Evolutionary conservation across 2,888 invertebrate genomes (phyloP), one percentile per base, ranked within the genome.

Genomic region (Platycheirus albimanus): DNA sequence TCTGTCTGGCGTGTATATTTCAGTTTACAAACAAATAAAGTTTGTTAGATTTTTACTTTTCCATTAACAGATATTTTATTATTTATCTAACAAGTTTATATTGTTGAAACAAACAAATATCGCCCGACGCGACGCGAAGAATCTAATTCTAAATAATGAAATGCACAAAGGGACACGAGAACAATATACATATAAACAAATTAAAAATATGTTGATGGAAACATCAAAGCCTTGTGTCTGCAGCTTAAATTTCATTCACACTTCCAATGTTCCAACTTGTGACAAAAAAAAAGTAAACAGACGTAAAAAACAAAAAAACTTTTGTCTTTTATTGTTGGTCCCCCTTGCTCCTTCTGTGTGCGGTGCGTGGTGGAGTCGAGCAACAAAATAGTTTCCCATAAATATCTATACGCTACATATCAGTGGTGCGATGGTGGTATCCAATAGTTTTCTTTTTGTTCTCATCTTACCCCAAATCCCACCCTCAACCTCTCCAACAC

Each of bases 211-310:
- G 8, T 41, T 24, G 28, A 58, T 58, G 5, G n/a, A 58, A 61
- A 63, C 72, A 52, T 52, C 67, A 70, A 76, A 66, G 75, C 24
- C 24, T 24, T 49, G 56, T 49, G 76, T 54, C 76, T 80, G 63
- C 64, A 80, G 80, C 49, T 80, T 64, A 51, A 70, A 70, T 75
- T 75, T 61, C 33, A 45, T 80, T 80, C 75, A 80, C 80, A 80
- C 75, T 70, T 64, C 30, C 7, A 64, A 64, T 75, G 70, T 70
- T 64, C 30, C 7, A 64, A 64, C 36, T 75, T 75, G 75, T 64
- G 75, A 80, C 79, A 75, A 71, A 49, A 70, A n/a, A 66, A 45
- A 75, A 80, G 75, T 75, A 80, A 80, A 80, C 41, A 56, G 24
- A 24, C 51, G 70, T 64, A 15, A 74, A 15, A 74, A 69, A 54